Evolutionary conservation across 2,797 vertebrate genomes (phyloP).

Genomic region (Crocodylus rhombifer): DNA sequence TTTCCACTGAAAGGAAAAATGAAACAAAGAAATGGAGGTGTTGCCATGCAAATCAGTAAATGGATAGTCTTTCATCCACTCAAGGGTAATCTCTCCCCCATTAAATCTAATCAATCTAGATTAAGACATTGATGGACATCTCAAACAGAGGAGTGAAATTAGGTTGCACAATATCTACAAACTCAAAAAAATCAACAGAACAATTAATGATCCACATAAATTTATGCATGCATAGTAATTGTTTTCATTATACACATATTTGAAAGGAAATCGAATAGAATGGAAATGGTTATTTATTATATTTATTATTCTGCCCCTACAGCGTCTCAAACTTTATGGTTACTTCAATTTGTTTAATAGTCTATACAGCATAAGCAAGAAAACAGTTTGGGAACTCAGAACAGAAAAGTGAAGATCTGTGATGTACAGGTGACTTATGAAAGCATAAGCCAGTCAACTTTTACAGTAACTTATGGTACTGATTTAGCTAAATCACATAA

Average conservation of each 20-base stretch:
- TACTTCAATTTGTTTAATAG: not conserved
- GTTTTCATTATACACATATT: not conserved
- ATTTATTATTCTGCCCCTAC: rapidly evolving
- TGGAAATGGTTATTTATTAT: not conserved
- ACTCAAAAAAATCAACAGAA: not conserved
- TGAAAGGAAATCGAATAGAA: not conserved
- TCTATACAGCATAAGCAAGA: too few species aligned
- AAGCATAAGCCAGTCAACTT: not conserved
- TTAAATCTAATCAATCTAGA: conserved; percentile 37
- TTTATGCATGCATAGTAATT: rapidly evolving
- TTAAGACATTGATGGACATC: not conserved
- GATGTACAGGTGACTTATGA: not conserved
- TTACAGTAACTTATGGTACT: not conserved
- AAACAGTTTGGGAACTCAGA: not conserved
- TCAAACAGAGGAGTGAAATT: rapidly evolving
- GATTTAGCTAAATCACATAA: not conserved
- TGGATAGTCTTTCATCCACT: not conserved
- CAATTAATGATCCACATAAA: rapidly evolving
- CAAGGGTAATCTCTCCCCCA: conserved; percentile 73
- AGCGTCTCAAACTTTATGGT: not conserved
- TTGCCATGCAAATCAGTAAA: conserved; percentile 25
- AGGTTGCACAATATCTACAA: not conserved
- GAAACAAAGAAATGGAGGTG: conserved; percentile 54
- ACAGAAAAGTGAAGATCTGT: not conserved
- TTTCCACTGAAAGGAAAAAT: conserved; percentile 54